Base-by-base conservation (phyloP, 2,113 vertebrate genomes). In the Scomber japonicus region DNA sequence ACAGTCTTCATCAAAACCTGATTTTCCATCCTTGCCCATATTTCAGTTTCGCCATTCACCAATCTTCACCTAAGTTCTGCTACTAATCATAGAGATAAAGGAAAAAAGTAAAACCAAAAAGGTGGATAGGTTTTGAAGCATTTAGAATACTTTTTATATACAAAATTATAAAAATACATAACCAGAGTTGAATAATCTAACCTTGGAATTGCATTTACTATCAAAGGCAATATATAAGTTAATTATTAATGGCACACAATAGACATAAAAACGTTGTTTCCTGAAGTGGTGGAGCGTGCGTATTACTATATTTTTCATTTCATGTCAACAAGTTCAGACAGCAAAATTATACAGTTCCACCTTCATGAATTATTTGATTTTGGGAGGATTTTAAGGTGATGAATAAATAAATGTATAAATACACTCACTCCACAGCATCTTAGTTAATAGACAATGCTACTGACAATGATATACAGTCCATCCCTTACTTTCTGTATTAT, bases 1-100 rank as follows among this genome's bases (percentile, higher is more conserved):
- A 54, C 17, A 50, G 15, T 46, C 49, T 81, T 84, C 19, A 83
- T 85, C 56, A 82, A 75, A 83, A 85, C 40, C 84, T 76, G 66
- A 89, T 79, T 80, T 61, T 75, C 75, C 49, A 27, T 55, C 54
- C 51, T 49, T 53, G 11, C 66, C 51, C 50, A 80, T n/a, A 31
- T 54, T 65, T 71, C 14, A 11, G 14, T 66, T 66, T 73, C 11
- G 3, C 35, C 35, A 40, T 40, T 27, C 40, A 59, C 77, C 44
- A 61, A 60, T 77, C 40, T 65, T 27, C 11, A 17, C 16, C 3
- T 11, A 31, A 46, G 12, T 19, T 80, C 31, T 17, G 54, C 50
- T 45, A 45, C 9, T 63, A 27, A 5, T 40, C 35, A 40, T 40
- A 40, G 35, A n/a, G 71, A 63, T n/a, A 56, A 0, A 74, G 12